Evolutionary conservation across 2,888 invertebrate genomes (phyloP).

Genomic region (Diaphora mendica): DNA sequence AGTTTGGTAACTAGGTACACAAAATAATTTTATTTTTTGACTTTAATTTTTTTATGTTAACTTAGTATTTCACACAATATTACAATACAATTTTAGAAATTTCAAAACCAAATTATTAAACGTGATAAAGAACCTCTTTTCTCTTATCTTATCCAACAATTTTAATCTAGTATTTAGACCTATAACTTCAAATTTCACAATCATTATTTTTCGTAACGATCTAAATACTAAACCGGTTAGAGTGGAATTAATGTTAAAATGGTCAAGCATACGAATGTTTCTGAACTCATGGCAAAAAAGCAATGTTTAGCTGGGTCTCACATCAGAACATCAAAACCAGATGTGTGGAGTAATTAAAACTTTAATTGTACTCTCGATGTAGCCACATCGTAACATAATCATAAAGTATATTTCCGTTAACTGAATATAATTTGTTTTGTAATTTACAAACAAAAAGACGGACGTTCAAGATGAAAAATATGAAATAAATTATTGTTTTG

Average conservation of each 20-base stretch:
- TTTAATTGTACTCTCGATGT: conserved; percentile 41
- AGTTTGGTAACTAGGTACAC: background rate
- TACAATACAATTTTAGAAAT: background rate
- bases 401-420: conserved; percentile 41
- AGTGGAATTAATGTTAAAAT: conserved; percentile 28
- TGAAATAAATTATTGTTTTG: conserved; percentile 50
- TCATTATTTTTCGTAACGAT: background rate
- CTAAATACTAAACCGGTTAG: background rate
- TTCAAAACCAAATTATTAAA: background rate
- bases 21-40: background rate
- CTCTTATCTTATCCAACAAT: background rate
- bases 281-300: background rate
- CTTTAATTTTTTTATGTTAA: background rate
- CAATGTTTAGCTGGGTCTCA: conserved; percentile 7
- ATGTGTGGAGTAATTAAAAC: conserved; percentile 45
- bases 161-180: background rate
- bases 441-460: conserved; percentile 48
- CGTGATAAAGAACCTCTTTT: no score
- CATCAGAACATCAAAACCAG: conserved; percentile 35
- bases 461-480: conserved; percentile 38
- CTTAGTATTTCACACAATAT: background rate
- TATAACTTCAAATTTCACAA: background rate
- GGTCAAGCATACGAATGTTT: conserved; percentile 16
- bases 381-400: conserved; percentile 28
- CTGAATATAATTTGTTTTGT: conserved; percentile 51